A percentile compares a stretch with the other conserved stretches of the same genome.
These are phyloP conservation scores for Conchocele bisecta DNA, from an alignment of 2,888 invertebrate genomes.

Conservation along the genomic window DNA sequence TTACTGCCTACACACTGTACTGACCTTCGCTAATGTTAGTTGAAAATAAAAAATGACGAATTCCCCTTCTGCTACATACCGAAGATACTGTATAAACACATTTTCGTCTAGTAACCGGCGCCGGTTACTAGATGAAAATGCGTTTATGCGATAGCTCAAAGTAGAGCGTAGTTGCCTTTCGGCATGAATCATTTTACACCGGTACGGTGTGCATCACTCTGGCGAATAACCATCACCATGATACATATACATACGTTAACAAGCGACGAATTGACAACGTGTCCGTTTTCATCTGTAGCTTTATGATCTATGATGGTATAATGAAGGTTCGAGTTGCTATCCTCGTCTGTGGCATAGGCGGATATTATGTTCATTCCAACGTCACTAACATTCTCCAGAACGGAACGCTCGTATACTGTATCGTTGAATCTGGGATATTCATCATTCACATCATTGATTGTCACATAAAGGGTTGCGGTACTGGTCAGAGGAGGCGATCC, in stretches of 20 bases:
- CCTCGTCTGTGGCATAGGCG: conserved; percentile 35
- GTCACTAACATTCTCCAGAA: conserved; percentile 23
- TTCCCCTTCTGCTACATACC: too few species aligned
- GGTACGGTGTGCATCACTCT: neutral
- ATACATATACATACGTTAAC: conserved; percentile 22
- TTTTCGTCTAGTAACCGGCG: too few species aligned
- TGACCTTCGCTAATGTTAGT: too few species aligned
- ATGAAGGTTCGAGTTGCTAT: conserved; percentile 4
- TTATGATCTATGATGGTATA: conserved; percentile 18
- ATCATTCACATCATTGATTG: conserved; percentile 73
- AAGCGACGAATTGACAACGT: conserved; percentile 1
- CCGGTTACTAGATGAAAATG: too few species aligned
- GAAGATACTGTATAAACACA: too few species aligned
- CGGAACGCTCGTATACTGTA: neutral
- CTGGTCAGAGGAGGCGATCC: conserved; percentile 61
- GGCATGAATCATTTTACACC: too few species aligned
- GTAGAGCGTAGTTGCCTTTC: too few species aligned
- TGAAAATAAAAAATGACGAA: too few species aligned
- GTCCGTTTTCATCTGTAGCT: conserved; percentile 33
- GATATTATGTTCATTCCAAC: neutral
- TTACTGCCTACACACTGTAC: too few species aligned
- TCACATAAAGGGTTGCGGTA: conserved; percentile 64
- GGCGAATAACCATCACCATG: neutral
- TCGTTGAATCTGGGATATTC: conserved; percentile 59
- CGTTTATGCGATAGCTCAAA: too few species aligned